Evolutionary conservation across 2,888 invertebrate genomes (phyloP).

Genomic region (Parasteatoda lunata): DNA sequence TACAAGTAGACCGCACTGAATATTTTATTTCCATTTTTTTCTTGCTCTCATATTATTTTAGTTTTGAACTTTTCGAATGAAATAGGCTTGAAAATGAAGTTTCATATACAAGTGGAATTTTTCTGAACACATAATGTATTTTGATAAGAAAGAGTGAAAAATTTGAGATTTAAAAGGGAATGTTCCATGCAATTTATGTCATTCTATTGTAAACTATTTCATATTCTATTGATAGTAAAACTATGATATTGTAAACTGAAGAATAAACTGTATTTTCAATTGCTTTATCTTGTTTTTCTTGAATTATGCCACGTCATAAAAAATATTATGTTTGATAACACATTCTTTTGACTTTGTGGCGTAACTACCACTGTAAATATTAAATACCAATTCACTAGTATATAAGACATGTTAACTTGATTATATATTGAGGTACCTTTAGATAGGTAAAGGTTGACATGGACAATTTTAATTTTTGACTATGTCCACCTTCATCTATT

Average conservation of each 20-base stretch:
- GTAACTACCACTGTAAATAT: too few species aligned
- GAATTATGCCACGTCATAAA: too few species aligned
- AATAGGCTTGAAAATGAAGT: too few species aligned
- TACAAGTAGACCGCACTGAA: neutral
- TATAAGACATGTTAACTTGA: too few species aligned
- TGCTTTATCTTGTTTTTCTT: neutral
- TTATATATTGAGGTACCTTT: too few species aligned
- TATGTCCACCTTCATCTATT: too few species aligned
- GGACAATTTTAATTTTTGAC: too few species aligned
- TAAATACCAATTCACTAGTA: too few species aligned
- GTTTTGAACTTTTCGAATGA: neutral
- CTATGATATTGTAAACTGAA: constrained; percentile 39
- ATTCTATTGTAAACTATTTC: constrained; percentile 17
- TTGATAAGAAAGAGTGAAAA: constrained; percentile 30
- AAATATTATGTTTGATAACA: too few species aligned
- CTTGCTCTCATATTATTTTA: neutral
- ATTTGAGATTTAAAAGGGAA: constrained; percentile 20
- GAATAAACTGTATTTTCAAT: constrained; percentile 64
- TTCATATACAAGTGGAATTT: neutral
- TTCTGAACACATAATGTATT: constrained; percentile 19
- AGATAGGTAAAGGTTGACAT: too few species aligned
- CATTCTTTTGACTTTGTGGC: too few species aligned
- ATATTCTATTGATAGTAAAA: constrained; percentile 37
- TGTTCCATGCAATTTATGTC: constrained; percentile 16
- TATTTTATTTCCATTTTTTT: neutral